phyloP scores from a whole-genome alignment of 2,113 vertebrate genomes.

The Microcebus murinus region DNA sequence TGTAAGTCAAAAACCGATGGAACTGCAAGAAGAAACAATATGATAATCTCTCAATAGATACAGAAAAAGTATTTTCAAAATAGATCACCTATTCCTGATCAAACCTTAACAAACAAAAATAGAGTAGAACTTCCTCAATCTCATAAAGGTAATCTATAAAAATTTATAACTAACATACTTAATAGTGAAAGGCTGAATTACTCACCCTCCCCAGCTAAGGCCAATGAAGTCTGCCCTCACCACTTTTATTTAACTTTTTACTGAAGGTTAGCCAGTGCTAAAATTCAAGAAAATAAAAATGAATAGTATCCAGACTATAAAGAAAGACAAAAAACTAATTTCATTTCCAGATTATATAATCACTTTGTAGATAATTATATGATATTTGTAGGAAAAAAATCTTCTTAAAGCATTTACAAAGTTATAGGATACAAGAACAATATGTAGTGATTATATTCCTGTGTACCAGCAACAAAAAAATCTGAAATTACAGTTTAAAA shows the following conservation, averaged over 20 bases:
- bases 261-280: neutral
- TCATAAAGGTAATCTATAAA: neutral
- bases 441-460: neutral
- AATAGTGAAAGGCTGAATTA: neutral
- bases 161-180: neutral
- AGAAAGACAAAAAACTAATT: neutral
- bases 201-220: neutral
- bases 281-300: constrained; percentile 5
- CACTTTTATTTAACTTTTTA: neutral
- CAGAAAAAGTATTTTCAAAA: neutral
- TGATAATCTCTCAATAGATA: neutral
- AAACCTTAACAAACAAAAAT: neutral
- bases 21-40: neutral
- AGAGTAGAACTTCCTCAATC: neutral
- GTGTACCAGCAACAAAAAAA: neutral
- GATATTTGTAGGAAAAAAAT: neutral
- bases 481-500: neutral
- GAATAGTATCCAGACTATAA: neutral
- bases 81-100: neutral
- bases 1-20: neutral
- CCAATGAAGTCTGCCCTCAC: neutral
- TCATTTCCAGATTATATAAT: neutral
- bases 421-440: neutral
- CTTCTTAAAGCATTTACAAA: neutral
- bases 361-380: neutral